Base-by-base conservation (phyloP, 2,888 invertebrate genomes). In the Lithophane ornitopus region DNA sequence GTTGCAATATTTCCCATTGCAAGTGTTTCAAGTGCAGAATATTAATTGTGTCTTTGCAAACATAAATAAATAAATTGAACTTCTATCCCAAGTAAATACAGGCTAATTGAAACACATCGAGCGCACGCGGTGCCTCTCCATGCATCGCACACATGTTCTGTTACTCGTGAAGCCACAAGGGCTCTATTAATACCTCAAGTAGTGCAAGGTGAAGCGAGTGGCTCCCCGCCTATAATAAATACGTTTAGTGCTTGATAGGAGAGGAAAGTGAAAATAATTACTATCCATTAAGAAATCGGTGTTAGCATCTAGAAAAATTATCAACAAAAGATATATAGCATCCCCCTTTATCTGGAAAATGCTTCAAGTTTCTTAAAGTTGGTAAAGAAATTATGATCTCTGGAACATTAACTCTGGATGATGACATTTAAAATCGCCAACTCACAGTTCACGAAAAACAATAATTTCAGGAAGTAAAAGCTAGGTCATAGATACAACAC, bases 131-230 rank as follows among this genome's bases (percentile, higher is more conserved):
- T 56, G 56, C 41, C 71, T 71, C 56, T 61, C 41, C 59, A 28
- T 14, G 72, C 52, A 56, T 28, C 68, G 68, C 49, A 39, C 80
- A 54, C 59, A 72, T 52, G 58, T 80, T 39, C 54, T 34, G 44
- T 22, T 59, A 62, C 58, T 83, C 49, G 44, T 49, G 65, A 58
- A 70, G 61, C 74, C 71, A 77, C 71, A 74, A 84, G 86, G 84
- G 70, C 73, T 85, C 81, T 86, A 84, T 78, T 73, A 76, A 84
- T 85, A 85, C 56, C 65, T 86, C 76, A 85, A 84, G 85, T 85
- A 80, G 87, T 68, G 69, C 87, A 78, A 85, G 85, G 85, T 85
- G 86, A 85, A 65, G 56, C 52, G 65, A 70, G 28, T 59, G 72
- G 54, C 74, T 80, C 66, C 84, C 54, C 54, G 70, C 22, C 74